Conservation (phyloP, 2,113 vertebrate genomes). For the Micromys minutus region DNA sequence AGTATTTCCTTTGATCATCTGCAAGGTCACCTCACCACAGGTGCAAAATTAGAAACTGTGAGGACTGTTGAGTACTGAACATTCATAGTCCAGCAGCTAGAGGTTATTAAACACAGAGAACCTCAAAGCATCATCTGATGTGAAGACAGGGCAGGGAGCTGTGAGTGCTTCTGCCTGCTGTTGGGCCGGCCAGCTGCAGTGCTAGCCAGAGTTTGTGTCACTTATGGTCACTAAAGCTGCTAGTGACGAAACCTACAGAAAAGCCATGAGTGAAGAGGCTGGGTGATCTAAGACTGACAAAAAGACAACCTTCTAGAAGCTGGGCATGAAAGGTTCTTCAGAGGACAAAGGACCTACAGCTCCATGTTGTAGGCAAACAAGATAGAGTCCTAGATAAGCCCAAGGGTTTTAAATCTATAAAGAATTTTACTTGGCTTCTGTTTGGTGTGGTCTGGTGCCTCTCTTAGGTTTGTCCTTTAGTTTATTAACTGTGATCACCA, state of each 20-base stretch:
- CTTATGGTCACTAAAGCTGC: not conserved
- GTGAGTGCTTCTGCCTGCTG: not conserved
- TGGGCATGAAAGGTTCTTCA: not conserved
- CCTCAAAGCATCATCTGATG: not conserved
- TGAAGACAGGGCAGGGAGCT: not conserved
- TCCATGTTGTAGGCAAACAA: not conserved
- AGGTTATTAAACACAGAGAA: constrained; percentile 45
- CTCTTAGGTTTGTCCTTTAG: not conserved
- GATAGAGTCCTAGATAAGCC: not conserved
- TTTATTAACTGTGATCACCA: not conserved
- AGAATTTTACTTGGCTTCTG: not conserved
- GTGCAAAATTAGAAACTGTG: constrained; percentile 50
- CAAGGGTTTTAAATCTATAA: not conserved
- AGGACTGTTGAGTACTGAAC: constrained; percentile 10
- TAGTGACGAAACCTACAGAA: not conserved
- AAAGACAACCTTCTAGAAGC: not conserved
- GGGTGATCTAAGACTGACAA: not conserved
- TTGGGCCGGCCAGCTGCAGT: not conserved
- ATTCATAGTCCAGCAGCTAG: constrained; percentile 38
- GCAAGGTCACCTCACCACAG: constrained; percentile 54
- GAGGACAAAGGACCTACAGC: not conserved
- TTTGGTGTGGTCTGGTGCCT: not conserved
- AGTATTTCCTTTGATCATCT: constrained; percentile 11
- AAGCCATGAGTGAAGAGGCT: not conserved
- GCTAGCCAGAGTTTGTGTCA: not conserved